Percentiles rank a stretch among this genome's conserved stretches.
These are phyloP conservation scores for Trinectes maculatus DNA, from an alignment of 2,113 vertebrate genomes.

Conservation along the genomic window DNA sequence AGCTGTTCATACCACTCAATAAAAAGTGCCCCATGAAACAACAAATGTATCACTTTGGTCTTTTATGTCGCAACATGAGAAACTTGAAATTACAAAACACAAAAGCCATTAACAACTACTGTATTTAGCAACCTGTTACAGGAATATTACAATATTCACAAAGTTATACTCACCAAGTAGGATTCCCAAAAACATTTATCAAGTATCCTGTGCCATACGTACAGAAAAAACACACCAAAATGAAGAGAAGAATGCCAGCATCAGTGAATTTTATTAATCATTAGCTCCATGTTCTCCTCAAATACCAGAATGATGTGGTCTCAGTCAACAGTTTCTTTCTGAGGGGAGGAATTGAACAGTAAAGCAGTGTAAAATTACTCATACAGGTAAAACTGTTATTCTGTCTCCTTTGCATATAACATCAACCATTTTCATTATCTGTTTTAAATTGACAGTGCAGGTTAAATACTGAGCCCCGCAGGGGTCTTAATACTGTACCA, in stretches of 20 bases:
- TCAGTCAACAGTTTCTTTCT: conserved; percentile 75
- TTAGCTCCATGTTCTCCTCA: conserved; percentile 74
- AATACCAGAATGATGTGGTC: conserved; percentile 69
- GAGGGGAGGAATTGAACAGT: conserved; percentile 73
- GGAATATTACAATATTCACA: too few species aligned
- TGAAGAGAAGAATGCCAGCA: conserved; percentile 72
- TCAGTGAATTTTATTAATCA: conserved; percentile 85
- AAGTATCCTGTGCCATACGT: background rate
- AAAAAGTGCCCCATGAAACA: conserved; percentile 78
- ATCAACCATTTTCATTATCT: conserved; percentile 70
- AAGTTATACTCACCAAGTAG: too few species aligned
- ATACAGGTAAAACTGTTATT: conserved; percentile 66
- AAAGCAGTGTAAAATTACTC: conserved; percentile 70
- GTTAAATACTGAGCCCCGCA: conserved; percentile 69
- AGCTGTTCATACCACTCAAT: conserved; percentile 73
- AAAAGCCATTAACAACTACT: background rate
- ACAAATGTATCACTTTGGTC: conserved; percentile 23
- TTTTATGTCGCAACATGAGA: conserved; percentile 10
- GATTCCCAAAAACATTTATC: too few species aligned
- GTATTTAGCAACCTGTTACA: too few species aligned
- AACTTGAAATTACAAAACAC: background rate
- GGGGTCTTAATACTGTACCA: conserved; percentile 65
- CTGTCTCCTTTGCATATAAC: conserved; percentile 76
- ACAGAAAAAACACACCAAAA: conserved; percentile 34
- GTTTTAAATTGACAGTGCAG: conserved; percentile 63